Conservation (phyloP, 2,113 vertebrate genomes). For the Oreochromis spilurus region DNA sequence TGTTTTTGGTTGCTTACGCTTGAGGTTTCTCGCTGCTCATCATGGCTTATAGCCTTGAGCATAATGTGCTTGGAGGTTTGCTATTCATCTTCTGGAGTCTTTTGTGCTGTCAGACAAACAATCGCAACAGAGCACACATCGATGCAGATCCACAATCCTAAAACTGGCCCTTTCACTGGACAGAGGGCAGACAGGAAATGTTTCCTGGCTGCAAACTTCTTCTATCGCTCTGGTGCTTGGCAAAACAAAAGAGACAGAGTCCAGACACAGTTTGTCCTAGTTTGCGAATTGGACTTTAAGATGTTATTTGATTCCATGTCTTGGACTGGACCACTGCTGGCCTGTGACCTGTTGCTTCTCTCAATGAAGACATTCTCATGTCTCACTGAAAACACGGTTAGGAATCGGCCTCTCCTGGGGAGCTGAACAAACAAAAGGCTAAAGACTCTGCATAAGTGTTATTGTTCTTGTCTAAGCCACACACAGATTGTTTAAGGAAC, state of each 20-base stretch:
- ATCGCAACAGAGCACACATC: not conserved
- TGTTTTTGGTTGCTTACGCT: conserved; percentile 14
- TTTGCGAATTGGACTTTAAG: not conserved
- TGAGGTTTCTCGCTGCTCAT: conserved; percentile 22
- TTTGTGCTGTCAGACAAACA: conserved; percentile 5
- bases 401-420: conserved; percentile 41
- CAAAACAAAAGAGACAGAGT: conserved; percentile 32
- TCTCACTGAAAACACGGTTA: conserved; percentile 12
- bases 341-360: conserved; percentile 24
- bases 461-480: conserved; percentile 28
- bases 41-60: conserved; percentile 25
- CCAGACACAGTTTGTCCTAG: conserved; percentile 22
- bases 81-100: conserved; percentile 19
- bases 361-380: conserved; percentile 26
- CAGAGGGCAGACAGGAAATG: conserved; percentile 7
- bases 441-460: conserved; percentile 17
- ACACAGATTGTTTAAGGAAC: conserved; percentile 38
- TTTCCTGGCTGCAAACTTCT: conserved; percentile 4
- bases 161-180: conserved; percentile 16
- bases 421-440: conserved; percentile 13
- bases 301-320: conserved; percentile 32
- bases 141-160: not conserved
- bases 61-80: not conserved
- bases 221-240: conserved; percentile 13
- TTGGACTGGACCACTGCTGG: not conserved